Evolutionary conservation across 1,140 invertebrate species (phyloP).

Genomic region (Hyles euphorbiae): DNA sequence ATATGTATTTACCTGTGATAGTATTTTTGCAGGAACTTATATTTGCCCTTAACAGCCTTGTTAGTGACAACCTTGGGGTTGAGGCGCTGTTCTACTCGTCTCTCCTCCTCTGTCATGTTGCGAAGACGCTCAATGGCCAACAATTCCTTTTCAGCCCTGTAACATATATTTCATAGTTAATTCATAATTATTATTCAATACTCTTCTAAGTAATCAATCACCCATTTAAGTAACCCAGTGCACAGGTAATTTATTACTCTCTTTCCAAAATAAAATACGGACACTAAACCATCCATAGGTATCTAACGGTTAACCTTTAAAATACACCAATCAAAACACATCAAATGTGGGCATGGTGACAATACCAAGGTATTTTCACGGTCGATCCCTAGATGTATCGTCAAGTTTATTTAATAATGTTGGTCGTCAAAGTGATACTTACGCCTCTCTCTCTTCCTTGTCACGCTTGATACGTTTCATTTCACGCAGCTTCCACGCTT

Average conservation of each 20-base stretch:
- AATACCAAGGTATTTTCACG: too few species aligned
- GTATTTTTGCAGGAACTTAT: slow-evolving; percentile 99
- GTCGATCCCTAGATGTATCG: too few species aligned
- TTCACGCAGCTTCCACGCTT: slow-evolving; percentile 98
- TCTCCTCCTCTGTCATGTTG: slow-evolving; percentile 97
- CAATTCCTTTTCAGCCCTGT: slow-evolving; percentile 86
- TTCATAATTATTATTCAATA: too few species aligned
- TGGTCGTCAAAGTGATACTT: slow-evolving; percentile 57
- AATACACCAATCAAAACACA: too few species aligned
- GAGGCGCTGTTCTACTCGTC: slow-evolving; percentile 89
- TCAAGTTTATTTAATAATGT: background rate
- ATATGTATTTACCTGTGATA: slow-evolving; percentile 84
- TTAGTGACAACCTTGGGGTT: slow-evolving; percentile 97
- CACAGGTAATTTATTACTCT: too few species aligned
- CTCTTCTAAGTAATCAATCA: too few species aligned
- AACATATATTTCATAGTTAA: slow-evolving; percentile 10
- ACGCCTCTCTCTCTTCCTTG: slow-evolving; percentile 95
- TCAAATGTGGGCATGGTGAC: too few species aligned
- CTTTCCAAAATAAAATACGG: too few species aligned
- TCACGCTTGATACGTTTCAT: slow-evolving; percentile 97
- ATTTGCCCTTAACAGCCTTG: slow-evolving; percentile 98
- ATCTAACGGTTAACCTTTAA: background rate
- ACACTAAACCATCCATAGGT: background rate
- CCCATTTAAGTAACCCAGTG: too few species aligned
- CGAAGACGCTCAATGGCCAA: slow-evolving; percentile 93